Conservation (phyloP, 2,797 vertebrate genomes). For the Lacerta viridis region DNA sequence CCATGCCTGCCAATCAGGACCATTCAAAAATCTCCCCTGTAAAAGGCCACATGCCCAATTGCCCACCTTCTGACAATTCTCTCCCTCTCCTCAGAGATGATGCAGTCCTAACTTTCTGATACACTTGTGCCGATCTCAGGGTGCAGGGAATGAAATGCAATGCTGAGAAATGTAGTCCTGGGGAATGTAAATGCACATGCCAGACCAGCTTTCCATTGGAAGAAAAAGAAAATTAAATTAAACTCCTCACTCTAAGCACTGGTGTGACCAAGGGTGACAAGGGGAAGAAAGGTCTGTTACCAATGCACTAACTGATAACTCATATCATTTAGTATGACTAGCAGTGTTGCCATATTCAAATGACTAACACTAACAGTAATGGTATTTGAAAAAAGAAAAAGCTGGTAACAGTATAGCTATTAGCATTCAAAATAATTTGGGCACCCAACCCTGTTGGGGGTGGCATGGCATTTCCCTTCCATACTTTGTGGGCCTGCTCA, state of each 20-base stretch:
- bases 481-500: background rate
- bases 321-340: background rate
- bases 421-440: constrained; percentile 4
- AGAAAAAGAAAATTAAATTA: too few relatives aligned
- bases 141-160: too few relatives aligned
- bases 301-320: background rate
- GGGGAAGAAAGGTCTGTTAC: background rate
- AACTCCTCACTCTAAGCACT: background rate
- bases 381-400: background rate
- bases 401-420: background rate
- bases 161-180: too few relatives aligned
- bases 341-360: background rate
- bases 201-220: too few relatives aligned
- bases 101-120: too few relatives aligned
- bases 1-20: too few relatives aligned
- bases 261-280: background rate
- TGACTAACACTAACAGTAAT: background rate
- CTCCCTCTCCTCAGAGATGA: too few relatives aligned
- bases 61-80: too few relatives aligned
- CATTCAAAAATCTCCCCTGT: too few relatives aligned
- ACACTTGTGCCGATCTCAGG: too few relatives aligned
- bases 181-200: too few relatives aligned
- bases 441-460: background rate
- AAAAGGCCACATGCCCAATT: too few relatives aligned
- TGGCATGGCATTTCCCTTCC: background rate